Evolutionary conservation across 2,797 vertebrate genomes (phyloP).

Genomic region (Aldrovandia affinis): DNA sequence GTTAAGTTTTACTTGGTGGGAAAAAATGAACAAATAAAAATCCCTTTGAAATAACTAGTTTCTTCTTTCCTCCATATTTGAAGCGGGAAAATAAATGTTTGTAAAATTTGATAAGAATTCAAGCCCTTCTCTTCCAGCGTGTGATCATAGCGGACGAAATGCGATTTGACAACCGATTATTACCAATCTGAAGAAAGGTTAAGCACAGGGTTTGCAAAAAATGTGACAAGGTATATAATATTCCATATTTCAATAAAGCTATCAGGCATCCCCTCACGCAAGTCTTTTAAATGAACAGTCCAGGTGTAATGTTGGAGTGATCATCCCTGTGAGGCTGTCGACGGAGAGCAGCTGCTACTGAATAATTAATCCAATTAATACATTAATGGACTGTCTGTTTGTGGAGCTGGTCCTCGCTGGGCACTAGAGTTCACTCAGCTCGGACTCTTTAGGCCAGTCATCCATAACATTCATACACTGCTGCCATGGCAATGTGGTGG

Average conservation of each 20-base stretch:
- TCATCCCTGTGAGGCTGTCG: constrained; percentile 44
- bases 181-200: constrained; percentile 34
- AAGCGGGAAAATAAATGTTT: not conserved
- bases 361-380: constrained; percentile 59
- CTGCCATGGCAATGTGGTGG: constrained; percentile 36
- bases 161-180: constrained; percentile 34
- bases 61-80: not conserved
- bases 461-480: constrained; percentile 51
- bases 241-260: constrained; percentile 54
- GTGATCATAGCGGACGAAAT: not conserved
- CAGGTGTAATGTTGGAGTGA: constrained; percentile 42
- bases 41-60: not conserved
- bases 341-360: constrained; percentile 28
- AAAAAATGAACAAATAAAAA: constrained; percentile 20
- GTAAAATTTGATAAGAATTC: not conserved
- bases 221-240: constrained; percentile 42
- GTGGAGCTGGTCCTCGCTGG: constrained; percentile 39
- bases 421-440: constrained; percentile 27
- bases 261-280: constrained; percentile 44
- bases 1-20: constrained; percentile 1
- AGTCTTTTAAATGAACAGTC: constrained; percentile 50
- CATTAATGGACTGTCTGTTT: constrained; percentile 42
- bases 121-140: not conserved
- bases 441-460: constrained; percentile 36
- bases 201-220: constrained; percentile 36